Conservation (phyloP, 2,797 vertebrate genomes). For the Poeciliopsis turneri region DNA sequence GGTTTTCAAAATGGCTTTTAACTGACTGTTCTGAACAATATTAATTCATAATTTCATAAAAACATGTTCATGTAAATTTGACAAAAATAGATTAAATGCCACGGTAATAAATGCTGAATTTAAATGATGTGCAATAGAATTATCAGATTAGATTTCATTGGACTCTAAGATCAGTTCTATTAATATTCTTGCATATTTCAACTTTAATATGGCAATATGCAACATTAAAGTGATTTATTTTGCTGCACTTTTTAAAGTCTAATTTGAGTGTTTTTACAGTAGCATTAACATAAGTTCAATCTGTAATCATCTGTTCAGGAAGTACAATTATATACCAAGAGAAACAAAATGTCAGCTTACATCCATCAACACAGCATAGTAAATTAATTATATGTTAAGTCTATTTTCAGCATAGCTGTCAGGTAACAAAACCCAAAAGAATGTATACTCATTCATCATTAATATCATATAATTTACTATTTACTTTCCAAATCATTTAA, state of each 20-base stretch:
- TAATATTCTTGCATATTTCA: background rate
- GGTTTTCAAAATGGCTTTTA: conserved; percentile 18
- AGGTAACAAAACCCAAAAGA: background rate
- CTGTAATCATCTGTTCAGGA: background rate
- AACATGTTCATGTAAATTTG: background rate
- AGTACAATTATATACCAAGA: background rate
- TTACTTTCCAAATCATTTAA: background rate
- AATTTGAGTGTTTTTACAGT: background rate
- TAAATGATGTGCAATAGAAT: conserved; percentile 3
- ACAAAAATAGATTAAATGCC: background rate
- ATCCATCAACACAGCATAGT: background rate
- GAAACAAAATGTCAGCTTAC: background rate
- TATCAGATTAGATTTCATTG: background rate
- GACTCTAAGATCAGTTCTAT: background rate
- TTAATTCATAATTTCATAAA: background rate
- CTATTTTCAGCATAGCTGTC: background rate
- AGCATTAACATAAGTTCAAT: background rate
- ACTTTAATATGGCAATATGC: too few species aligned
- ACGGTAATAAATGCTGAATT: background rate
- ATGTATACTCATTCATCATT: background rate
- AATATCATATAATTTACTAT: background rate
- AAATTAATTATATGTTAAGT: background rate
- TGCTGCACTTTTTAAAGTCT: background rate
- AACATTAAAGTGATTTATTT: background rate
- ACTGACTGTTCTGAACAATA: conserved; percentile 25